Conservation (phyloP, 1,140 invertebrate genomes). For the Phthorimaea operculella region DNA sequence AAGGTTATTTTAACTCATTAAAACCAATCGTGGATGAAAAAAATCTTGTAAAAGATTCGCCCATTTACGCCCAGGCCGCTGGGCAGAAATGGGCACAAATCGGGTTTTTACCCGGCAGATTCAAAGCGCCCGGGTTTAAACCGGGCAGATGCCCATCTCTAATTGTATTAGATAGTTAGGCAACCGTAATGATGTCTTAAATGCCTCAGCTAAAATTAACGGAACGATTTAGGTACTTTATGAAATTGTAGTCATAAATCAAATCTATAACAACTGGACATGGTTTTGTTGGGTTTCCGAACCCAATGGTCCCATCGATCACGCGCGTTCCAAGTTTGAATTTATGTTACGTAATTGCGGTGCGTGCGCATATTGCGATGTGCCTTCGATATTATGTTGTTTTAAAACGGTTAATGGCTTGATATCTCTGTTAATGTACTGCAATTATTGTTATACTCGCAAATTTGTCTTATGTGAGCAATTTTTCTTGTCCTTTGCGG, state of each 20-base stretch:
- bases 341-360: constrained; percentile 58
- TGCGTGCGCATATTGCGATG: constrained; percentile 29
- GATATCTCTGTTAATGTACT: constrained; percentile 25
- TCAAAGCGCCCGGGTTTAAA: too few species aligned
- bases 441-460: constrained; percentile 6
- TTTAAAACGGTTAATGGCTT: constrained; percentile 29
- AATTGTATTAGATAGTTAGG: background rate
- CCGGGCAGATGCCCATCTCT: too few species aligned
- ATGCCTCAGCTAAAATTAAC: constrained; percentile 18
- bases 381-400: constrained; percentile 26
- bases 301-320: constrained; percentile 43
- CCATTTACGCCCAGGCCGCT: too few species aligned
- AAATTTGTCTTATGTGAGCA: background rate
- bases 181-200: background rate
- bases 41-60: too few species aligned
- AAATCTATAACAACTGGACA: constrained; percentile 39
- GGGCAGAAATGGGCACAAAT: too few species aligned
- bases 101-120: too few species aligned
- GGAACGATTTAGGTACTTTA: constrained; percentile 3
- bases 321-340: constrained; percentile 40
- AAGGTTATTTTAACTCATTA: too few species aligned
- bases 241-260: constrained; percentile 38
- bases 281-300: constrained; percentile 40
- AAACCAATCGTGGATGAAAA: too few species aligned
- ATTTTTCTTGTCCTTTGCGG: background rate